Evolutionary conservation across 1,140 invertebrate genomes (phyloP).

Genomic region (Drosophila busckii): DNA sequence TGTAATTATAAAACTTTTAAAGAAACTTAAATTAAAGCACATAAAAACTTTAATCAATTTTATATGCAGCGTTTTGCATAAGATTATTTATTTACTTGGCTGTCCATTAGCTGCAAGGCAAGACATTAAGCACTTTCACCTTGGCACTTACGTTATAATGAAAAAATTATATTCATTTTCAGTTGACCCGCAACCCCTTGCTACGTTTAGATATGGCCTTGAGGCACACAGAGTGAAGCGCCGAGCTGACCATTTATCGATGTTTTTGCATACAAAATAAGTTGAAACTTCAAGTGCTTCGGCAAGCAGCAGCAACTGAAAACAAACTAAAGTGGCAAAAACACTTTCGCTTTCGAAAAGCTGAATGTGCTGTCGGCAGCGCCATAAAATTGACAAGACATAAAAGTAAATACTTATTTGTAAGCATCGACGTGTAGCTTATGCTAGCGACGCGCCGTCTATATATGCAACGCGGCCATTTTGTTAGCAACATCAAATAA

Average conservation of each 20-base stretch:
- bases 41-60: no score
- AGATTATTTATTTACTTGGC: no score
- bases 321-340: constrained; percentile 19
- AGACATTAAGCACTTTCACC: no score
- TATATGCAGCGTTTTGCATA: no score
- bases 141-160: no score
- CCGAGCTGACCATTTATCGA: neutral
- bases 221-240: constrained; percentile 7
- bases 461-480: constrained; percentile 9
- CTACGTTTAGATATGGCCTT: no score
- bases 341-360: constrained; percentile 21
- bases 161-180: no score
- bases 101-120: no score
- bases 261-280: constrained; percentile 57
- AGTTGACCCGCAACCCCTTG: no score
- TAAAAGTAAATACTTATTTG: constrained; percentile 11
- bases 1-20: no score
- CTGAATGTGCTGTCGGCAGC: constrained; percentile 21
- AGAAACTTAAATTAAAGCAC: no score
- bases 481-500: constrained; percentile 12
- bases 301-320: constrained; percentile 21
- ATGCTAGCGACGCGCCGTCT: neutral
- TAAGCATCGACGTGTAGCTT: no score
- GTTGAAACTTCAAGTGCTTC: constrained; percentile 36
- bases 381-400: constrained; percentile 38